A percentile compares a stretch with the other conserved stretches of the same genome.
Evolutionary conservation across 2,797 vertebrate genomes (phyloP).

Genomic region (Melanotaenia parkinsoni): DNA sequence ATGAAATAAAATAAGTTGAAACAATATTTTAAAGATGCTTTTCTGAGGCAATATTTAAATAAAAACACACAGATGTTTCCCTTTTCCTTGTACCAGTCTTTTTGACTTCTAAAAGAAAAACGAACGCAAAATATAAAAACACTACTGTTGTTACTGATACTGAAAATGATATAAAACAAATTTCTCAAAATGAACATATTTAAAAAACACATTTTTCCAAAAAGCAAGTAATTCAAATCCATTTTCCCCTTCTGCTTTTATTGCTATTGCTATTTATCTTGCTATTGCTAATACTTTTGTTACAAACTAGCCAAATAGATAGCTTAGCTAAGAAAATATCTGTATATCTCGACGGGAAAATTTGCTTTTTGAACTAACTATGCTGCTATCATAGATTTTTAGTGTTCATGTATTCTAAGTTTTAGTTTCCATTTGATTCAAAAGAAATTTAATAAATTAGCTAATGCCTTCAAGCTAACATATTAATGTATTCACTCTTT

Average conservation of each 20-base stretch:
- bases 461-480: background rate
- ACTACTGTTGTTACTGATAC: background rate
- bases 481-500: no score
- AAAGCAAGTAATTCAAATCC: background rate
- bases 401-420: background rate
- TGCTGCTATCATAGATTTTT: background rate
- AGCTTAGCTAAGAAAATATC: background rate
- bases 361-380: background rate
- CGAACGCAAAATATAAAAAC: background rate
- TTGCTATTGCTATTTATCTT: background rate
- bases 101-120: background rate
- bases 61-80: rapidly evolving
- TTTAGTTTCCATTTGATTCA: background rate
- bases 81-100: background rate
- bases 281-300: background rate
- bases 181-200: background rate
- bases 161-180: background rate
- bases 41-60: background rate
- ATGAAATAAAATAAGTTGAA: background rate
- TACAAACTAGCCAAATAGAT: constrained; percentile 2
- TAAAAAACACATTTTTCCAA: background rate
- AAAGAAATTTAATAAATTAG: background rate
- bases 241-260: background rate
- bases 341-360: background rate
- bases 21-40: background rate